Percentiles rank a stretch among this genome's conserved stretches.
These are phyloP conservation scores for Gadus macrocephalus DNA, from an alignment of 2,113 vertebrate genomes.

Conservation along the genomic window DNA sequence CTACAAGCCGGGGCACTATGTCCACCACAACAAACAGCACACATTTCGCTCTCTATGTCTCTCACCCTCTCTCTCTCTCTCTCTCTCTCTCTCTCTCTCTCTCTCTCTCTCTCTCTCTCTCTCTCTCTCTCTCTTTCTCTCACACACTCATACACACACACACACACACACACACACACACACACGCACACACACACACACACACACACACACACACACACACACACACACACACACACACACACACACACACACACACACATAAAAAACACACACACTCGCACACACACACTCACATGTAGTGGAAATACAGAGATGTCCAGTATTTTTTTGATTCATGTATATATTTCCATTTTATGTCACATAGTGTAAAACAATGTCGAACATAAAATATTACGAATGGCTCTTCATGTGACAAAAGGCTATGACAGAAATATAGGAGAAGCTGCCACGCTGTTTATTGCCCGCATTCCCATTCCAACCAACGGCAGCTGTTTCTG, in stretches of 20 bases:
- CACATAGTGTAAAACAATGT: neutral
- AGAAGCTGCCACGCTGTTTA: constrained; percentile 8
- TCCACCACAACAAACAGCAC: constrained; percentile 49
- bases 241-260: neutral
- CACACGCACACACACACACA: constrained; percentile 6
- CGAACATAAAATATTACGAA: neutral
- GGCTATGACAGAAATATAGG: neutral
- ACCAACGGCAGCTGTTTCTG: constrained; percentile 5
- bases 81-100: too few relatives aligned
- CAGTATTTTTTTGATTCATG: neutral
- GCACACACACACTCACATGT: neutral
- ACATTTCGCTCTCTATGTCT: too few relatives aligned
- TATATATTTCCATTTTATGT: neutral
- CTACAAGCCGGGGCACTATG: constrained; percentile 61
- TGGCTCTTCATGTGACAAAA: neutral
- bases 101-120: neutral
- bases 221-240: neutral
- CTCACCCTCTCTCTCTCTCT: too few relatives aligned
- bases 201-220: constrained; percentile 33
- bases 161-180: neutral
- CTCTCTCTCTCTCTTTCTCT: neutral
- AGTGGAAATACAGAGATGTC: neutral
- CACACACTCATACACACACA: constrained; percentile 1
- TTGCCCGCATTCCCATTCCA: neutral
- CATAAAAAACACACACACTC: neutral